Conservation (phyloP, 2,888 invertebrate species). For the Clusia tigrina region DNA sequence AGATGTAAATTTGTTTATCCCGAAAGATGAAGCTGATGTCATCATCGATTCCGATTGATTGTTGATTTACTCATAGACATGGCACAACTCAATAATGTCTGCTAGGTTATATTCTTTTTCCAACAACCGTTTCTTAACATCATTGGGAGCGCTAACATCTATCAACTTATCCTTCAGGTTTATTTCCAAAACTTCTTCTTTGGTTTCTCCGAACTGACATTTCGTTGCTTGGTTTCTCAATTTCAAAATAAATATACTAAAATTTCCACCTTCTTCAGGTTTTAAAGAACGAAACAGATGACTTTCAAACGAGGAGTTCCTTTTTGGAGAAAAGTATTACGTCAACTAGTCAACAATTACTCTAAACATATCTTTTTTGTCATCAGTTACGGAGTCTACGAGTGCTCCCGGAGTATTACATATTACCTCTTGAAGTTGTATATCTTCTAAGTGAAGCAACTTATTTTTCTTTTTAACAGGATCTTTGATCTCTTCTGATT, state of each 20-base stretch:
- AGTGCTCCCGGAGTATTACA: too few relatives aligned
- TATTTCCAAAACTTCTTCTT: constrained; percentile 9
- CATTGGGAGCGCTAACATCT: not conserved
- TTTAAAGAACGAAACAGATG: constrained; percentile 9
- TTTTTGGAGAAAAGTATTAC: too few relatives aligned
- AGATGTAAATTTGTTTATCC: not conserved
- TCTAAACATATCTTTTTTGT: too few relatives aligned
- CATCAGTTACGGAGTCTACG: too few relatives aligned
- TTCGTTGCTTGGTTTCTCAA: constrained; percentile 14
- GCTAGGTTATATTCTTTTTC: not conserved
- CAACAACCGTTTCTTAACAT: not conserved
- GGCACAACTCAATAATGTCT: not conserved
- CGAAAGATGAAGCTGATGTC: not conserved
- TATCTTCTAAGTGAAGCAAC: too few relatives aligned
- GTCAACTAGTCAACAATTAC: too few relatives aligned
- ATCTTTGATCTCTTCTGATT: too few relatives aligned
- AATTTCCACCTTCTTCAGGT: constrained; percentile 9
- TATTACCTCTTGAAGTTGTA: too few relatives aligned
- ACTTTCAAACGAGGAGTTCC: too few relatives aligned
- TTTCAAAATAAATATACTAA: constrained; percentile 10
- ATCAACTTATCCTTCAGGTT: constrained; percentile 5
- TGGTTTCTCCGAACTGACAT: constrained; percentile 7
- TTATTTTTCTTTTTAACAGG: too few relatives aligned
- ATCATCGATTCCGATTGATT: not conserved
- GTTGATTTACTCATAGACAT: constrained; percentile 1